Evolutionary conservation across 1,140 invertebrate species (phyloP), one percentile per base, ranked within the genome.

Genomic region (Anastatus disparis): DNA sequence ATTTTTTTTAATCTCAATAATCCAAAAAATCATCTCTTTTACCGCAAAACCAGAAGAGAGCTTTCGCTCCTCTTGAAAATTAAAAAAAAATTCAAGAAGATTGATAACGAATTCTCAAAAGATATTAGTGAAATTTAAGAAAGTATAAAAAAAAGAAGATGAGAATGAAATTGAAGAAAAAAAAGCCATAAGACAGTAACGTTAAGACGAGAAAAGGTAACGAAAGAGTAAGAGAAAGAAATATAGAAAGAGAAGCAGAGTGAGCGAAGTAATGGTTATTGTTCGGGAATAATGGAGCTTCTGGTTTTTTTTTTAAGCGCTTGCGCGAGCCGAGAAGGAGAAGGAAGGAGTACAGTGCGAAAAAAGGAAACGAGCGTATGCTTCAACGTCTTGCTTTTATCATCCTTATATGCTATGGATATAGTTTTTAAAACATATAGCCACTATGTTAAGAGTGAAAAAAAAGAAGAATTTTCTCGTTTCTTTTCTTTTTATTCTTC

Each of bases 341-440:
- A n/a, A n/a, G n/a, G n/a, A n/a, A n/a, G n/a, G n/a, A n/a, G n/a
- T n/a, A 31, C 66, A 59, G 15, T 46, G 53, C 53, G 55, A 61
- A 22, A n/a, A n/a, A 55, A 40, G 48, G 31, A 62, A 62, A 50
- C 27, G 58, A 53, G 67, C 67, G 38, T 70, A 70, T 70, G 67
- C 67, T 63, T 63, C 58, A 70, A 61, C 35, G 67, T 62, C 67
- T 70, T 70, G 59, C 26, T 70, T 70, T 70, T 70, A 62, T 70
- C 59, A 70, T 70, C n/a, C n/a, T n/a, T n/a, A n/a, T n/a, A n/a
- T 44, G 67, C 13, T 52, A 59, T 38, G 20, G 42, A n/a, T n/a
- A n/a, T n/a, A n/a, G n/a, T n/a, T n/a, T n/a, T n/a, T n/a, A n/a
- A n/a, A n/a, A n/a, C n/a, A n/a, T n/a, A n/a, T n/a, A n/a, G n/a